Conservation (phyloP, 2,797 vertebrate genomes). For the Cossypha polioptera region DNA sequence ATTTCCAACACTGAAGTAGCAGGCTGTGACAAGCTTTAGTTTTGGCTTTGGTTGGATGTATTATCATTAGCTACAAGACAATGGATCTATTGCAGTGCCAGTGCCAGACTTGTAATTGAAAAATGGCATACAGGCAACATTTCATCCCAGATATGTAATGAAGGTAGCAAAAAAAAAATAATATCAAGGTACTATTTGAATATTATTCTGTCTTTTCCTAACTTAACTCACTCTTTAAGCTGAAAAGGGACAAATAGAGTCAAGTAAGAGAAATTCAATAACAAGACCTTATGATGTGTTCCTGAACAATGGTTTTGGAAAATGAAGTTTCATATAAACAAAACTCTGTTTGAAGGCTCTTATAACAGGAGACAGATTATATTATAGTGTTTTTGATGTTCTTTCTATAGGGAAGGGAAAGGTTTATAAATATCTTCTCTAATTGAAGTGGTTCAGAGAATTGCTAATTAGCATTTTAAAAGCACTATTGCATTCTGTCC, state of each 20-base stretch:
- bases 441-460: constrained; percentile 58
- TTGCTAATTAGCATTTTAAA: constrained; percentile 52
- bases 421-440: constrained; percentile 42
- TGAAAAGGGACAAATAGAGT: neutral
- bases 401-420: constrained; percentile 26
- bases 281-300: constrained; percentile 2
- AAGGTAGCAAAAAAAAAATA: neutral
- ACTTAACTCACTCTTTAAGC: neutral
- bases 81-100: neutral
- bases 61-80: neutral
- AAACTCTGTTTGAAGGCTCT: constrained; percentile 38
- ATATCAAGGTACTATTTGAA: neutral
- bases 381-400: constrained; percentile 54
- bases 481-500: neutral
- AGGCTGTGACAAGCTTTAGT: neutral
- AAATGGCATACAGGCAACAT: neutral
- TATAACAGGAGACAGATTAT: constrained; percentile 19
- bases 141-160: neutral
- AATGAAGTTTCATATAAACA: constrained; percentile 49
- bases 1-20: neutral
- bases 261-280: constrained; percentile 3
- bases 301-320: constrained; percentile 3
- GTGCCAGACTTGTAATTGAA: neutral
- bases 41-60: neutral
- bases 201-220: neutral